A percentile compares a stretch with the other conserved stretches of the same genome.
phyloP scores from a whole-genome alignment of 1,140 invertebrate genomes.

The Drosophila erecta region DNA sequence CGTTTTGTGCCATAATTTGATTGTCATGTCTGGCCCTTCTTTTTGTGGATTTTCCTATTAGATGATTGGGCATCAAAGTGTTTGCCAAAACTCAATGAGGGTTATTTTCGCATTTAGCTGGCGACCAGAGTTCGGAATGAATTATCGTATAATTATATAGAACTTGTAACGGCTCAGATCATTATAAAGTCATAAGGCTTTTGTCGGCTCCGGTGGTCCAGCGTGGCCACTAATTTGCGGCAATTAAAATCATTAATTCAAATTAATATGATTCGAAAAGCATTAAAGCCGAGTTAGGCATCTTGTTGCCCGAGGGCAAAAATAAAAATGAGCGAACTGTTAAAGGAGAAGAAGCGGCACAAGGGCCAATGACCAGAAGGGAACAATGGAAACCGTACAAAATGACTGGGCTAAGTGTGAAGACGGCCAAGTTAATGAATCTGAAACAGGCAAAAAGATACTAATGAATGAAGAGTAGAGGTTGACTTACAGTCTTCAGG shows the following conservation, averaged over 20 bases:
- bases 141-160: conserved; percentile 63
- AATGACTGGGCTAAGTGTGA: conserved; percentile 63
- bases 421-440: conserved; percentile 72
- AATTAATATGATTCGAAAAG: conserved; percentile 79
- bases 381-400: conserved; percentile 55
- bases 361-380: conserved; percentile 72
- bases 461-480: conserved; percentile 57
- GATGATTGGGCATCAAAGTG: conserved; percentile 28
- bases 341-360: conserved; percentile 29
- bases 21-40: conserved; percentile 40
- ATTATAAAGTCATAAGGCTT: conserved; percentile 63
- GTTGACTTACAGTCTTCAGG: conserved; percentile 16
- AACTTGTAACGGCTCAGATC: conserved; percentile 59
- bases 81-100: conserved; percentile 6
- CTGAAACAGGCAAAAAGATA: conserved; percentile 33
- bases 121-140: conserved; percentile 1
- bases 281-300: conserved; percentile 48
- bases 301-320: conserved; percentile 39
- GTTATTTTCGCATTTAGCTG: neutral
- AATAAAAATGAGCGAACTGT: conserved; percentile 28
- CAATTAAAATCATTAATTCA: conserved; percentile 82
- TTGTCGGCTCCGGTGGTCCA: conserved; percentile 58
- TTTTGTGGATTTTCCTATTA: conserved; percentile 45
- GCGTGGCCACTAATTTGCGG: conserved; percentile 62
- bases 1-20: conserved; percentile 44